Conservation (phyloP, 2,113 vertebrate genomes). For the Corythoichthys haematopterus region DNA sequence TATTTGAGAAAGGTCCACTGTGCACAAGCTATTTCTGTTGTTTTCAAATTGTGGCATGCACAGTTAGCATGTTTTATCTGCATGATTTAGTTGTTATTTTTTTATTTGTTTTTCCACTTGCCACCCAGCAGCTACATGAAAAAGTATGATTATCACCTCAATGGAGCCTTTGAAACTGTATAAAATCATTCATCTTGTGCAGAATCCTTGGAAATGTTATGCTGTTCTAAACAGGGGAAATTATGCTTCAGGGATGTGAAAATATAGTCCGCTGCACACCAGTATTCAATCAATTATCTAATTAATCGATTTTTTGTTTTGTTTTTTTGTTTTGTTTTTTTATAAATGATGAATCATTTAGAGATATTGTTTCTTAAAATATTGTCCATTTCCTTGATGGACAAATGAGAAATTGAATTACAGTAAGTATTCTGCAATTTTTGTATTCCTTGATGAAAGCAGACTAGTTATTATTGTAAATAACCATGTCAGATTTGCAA, state of each 20-base stretch:
- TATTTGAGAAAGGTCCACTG: background rate
- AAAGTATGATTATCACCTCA: background rate
- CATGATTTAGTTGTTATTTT: background rate
- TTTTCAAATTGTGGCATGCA: background rate
- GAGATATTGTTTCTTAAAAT: too few relatives aligned
- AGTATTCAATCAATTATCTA: too few relatives aligned
- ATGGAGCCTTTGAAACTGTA: too few relatives aligned
- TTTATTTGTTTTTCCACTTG: background rate
- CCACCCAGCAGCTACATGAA: background rate
- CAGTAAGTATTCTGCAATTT: too few relatives aligned
- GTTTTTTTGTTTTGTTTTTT: too few relatives aligned
- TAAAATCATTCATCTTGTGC: background rate
- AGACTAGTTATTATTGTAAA: too few relatives aligned
- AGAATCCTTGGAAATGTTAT: background rate
- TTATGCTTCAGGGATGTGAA: background rate
- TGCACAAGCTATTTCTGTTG: background rate
- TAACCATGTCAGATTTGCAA: too few relatives aligned
- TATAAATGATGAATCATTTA: too few relatives aligned
- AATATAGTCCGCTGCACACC: background rate
- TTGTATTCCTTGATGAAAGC: too few relatives aligned
- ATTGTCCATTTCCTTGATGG: too few relatives aligned
- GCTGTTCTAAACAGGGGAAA: background rate
- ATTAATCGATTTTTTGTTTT: too few relatives aligned
- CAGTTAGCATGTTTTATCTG: background rate
- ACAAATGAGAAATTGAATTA: too few relatives aligned